Evolutionary conservation across 2,113 vertebrate genomes (phyloP), one percentile per base, ranked within the genome.

Genomic region (Acanthisitta chloris): DNA sequence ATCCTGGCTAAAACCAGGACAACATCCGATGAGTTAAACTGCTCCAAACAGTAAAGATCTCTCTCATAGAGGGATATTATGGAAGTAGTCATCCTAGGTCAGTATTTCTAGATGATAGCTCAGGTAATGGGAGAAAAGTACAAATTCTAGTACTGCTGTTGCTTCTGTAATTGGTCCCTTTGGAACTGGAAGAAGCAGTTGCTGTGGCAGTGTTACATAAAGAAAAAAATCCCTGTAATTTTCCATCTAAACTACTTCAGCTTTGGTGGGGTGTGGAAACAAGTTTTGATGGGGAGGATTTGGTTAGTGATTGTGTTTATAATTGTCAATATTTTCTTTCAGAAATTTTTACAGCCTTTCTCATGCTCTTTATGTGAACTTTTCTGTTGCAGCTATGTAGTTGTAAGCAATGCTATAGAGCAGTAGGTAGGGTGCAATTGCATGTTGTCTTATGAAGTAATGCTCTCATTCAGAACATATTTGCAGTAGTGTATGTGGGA

Each of bases 101-200:
- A 62, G 48, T 54, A 51, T 67, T 82, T 90, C 40, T 72, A 67
- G 48, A 72, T 80, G 36, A 67, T 31, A 88, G 31, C 31, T 93
- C 40, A 69, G 49, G 62, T 69, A 71, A 54, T 18, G 29, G 20
- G 15, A 38, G 6, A 84, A 94, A 89, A 66, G 17, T 31, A 62
- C 33, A 88, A 74, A 62, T 57, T 36, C 51, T 55, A 55, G 52
- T 36, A 31, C 46, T 73, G 19, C 34, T 0, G 0, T 73, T 94
- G 33, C 36, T 48, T 92, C n/a, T 81, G 93, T 94, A 95, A 90
- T 89, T 93, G 38, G 28, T 85, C 73, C n/a, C 52, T 67, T 81
- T 96, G 90, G 65, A 87, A 67, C 15, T 67, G 40, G 43, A 62
- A 58, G 26, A 46, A 55, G 9, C 6, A 58, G 33, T 84, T 79